Percentiles rank a stretch among this genome's conserved stretches.
phyloP scores from a whole-genome alignment of 2,113 vertebrate genomes.

The Sceloporus tristichus region DNA sequence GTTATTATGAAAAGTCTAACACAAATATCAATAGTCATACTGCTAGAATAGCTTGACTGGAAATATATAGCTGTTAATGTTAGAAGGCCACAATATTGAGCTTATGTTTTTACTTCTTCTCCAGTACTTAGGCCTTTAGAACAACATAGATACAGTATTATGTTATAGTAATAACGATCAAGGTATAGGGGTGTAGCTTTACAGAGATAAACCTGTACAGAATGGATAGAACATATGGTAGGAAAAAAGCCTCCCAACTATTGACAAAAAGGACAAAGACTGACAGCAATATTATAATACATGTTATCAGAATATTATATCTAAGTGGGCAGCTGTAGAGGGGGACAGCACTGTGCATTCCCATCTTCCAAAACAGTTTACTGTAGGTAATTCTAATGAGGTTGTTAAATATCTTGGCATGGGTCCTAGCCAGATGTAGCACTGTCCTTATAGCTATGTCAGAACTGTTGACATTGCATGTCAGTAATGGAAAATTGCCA shows the following conservation, averaged over 20 bases:
- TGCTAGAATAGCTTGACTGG: background rate
- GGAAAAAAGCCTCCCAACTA: conserved; percentile 39
- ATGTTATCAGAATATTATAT: background rate
- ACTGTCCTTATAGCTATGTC: conserved; percentile 71
- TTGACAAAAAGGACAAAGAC: conserved; percentile 29
- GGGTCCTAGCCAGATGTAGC: conserved; percentile 73
- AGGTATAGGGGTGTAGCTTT: background rate
- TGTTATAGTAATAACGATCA: no score
- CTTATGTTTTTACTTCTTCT: background rate
- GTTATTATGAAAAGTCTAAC: background rate
- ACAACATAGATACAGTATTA: background rate
- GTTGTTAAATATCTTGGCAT: conserved; percentile 72
- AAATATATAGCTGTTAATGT: background rate
- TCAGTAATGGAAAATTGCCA: conserved; percentile 76
- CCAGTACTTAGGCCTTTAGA: background rate
- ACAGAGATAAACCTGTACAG: background rate
- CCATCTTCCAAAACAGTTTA: conserved; percentile 52
- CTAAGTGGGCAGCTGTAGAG: conserved; percentile 3
- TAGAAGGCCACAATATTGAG: background rate
- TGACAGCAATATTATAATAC: conserved; percentile 16
- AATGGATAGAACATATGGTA: conserved; percentile 11
- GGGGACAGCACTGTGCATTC: background rate
- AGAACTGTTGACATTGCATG: conserved; percentile 69
- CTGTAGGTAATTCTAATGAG: conserved; percentile 74
- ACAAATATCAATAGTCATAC: background rate